Conservation (phyloP, 2,113 vertebrate species). For the Turnix velox region DNA sequence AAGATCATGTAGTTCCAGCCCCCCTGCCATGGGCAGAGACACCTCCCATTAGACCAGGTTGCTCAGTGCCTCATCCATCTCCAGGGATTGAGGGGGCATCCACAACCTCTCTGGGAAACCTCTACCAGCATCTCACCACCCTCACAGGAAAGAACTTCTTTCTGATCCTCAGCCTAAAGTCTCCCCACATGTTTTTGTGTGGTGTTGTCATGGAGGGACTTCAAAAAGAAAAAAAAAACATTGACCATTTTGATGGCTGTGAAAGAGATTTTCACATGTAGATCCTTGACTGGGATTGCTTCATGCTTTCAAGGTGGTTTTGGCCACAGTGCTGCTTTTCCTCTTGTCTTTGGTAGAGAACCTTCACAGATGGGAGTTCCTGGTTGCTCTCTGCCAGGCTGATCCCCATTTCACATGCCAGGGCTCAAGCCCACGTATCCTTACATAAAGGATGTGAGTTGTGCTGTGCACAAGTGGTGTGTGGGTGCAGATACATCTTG, state of each 20-base stretch:
- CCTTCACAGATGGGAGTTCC: not conserved
- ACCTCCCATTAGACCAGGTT: no score
- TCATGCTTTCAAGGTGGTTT: not conserved
- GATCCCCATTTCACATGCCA: not conserved
- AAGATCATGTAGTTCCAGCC: no score
- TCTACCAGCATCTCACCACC: no score
- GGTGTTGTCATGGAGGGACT: not conserved
- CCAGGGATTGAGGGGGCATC: no score
- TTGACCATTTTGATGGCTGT: not conserved
- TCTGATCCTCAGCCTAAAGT: no score
- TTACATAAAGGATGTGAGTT: conserved; percentile 24
- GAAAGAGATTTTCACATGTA: not conserved
- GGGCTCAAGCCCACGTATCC: not conserved
- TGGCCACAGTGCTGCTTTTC: not conserved
- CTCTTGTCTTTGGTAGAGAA: not conserved
- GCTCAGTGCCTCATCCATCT: no score
- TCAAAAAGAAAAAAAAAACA: rapidly evolving
- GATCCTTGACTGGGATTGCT: not conserved
- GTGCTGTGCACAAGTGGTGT: not conserved
- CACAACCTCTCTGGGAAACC: no score
- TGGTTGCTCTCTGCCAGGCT: not conserved
- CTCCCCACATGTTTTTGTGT: no score
- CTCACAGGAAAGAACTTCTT: no score
- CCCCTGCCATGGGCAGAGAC: no score
- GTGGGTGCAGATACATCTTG: conserved; percentile 46